These are phyloP conservation scores for Anguilla obscura DNA, from an alignment of 2,797 vertebrate genomes.

Conservation along the genomic window DNA sequence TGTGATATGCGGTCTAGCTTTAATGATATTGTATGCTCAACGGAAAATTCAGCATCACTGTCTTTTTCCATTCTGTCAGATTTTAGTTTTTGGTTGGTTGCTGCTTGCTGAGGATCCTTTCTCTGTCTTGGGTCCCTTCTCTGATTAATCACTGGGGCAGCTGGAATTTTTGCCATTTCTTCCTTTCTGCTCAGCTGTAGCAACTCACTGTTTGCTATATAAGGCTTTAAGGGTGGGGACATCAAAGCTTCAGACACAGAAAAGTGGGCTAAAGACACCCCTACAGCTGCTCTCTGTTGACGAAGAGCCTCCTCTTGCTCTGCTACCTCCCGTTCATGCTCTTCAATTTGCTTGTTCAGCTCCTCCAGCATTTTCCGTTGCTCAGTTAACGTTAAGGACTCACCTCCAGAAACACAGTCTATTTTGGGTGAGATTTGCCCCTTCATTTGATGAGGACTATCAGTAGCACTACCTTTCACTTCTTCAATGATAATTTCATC, in stretches of 20 bases:
- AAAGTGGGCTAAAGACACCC: slow-evolving; percentile 95
- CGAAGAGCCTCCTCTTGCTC: slow-evolving; percentile 93
- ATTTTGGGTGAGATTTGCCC: slow-evolving; percentile 50
- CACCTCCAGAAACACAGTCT: slow-evolving; percentile 52
- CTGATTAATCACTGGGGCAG: slow-evolving; percentile 58
- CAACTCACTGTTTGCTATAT: slow-evolving; percentile 64
- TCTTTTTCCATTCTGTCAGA: slow-evolving; percentile 47
- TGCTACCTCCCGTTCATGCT: slow-evolving; percentile 90
- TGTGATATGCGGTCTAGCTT: slow-evolving; percentile 34
- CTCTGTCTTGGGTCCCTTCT: slow-evolving; percentile 66
- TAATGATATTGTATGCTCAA: slow-evolving; percentile 39
- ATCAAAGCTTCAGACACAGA: slow-evolving; percentile 91
- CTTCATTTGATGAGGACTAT: slow-evolving; percentile 62
- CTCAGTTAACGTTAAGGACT: slow-evolving; percentile 79
- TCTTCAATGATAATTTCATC: slow-evolving; percentile 93
- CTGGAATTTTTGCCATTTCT: slow-evolving; percentile 54
- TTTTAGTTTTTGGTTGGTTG: slow-evolving; percentile 54
- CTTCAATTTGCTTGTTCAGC: slow-evolving; percentile 94
- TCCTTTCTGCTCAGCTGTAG: slow-evolving; percentile 68
- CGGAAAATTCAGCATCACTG: slow-evolving; percentile 41
- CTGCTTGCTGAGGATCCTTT: slow-evolving; percentile 70
- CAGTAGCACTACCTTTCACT: slow-evolving; percentile 76
- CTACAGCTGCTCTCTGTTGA: slow-evolving; percentile 90
- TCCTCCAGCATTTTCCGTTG: slow-evolving; percentile 97
- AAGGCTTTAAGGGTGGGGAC: slow-evolving; percentile 84